These are phyloP conservation scores for Autographa pulchrina DNA, from an alignment of 2,888 invertebrate genomes.

Conservation along the genomic window DNA sequence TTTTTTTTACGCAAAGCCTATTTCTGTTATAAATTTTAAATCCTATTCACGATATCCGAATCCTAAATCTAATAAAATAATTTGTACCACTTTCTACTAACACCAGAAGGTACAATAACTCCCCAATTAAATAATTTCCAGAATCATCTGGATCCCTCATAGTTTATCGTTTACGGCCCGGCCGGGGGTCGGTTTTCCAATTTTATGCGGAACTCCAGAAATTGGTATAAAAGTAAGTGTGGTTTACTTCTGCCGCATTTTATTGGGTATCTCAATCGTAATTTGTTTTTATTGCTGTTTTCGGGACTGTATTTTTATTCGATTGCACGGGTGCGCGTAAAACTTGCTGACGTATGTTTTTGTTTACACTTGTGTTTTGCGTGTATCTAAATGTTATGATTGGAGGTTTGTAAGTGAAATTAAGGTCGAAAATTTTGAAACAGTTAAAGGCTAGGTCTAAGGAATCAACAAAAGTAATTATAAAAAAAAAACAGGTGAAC, in stretches of 20 bases:
- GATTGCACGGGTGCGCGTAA: conserved; percentile 24
- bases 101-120: background rate
- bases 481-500: no score
- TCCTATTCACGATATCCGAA: background rate
- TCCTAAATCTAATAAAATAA: no score
- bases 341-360: conserved; percentile 37
- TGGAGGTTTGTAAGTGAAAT: no score
- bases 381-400: background rate
- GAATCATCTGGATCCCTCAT: background rate
- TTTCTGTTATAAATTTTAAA: background rate
- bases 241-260: conserved; percentile 43
- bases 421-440: no score
- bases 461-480: no score
- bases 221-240: conserved; percentile 53
- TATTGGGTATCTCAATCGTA: conserved; percentile 48
- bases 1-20: no score
- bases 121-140: background rate
- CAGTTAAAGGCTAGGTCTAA: no score
- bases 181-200: background rate
- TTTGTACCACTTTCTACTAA: background rate
- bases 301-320: conserved; percentile 45
- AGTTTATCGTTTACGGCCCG: background rate
- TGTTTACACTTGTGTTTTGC: conserved; percentile 29
- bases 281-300: conserved; percentile 51
- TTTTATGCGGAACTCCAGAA: conserved; percentile 22